Evolutionary conservation across 2,888 invertebrate genomes (phyloP).

Genomic region (Drosophila mercatorum): DNA sequence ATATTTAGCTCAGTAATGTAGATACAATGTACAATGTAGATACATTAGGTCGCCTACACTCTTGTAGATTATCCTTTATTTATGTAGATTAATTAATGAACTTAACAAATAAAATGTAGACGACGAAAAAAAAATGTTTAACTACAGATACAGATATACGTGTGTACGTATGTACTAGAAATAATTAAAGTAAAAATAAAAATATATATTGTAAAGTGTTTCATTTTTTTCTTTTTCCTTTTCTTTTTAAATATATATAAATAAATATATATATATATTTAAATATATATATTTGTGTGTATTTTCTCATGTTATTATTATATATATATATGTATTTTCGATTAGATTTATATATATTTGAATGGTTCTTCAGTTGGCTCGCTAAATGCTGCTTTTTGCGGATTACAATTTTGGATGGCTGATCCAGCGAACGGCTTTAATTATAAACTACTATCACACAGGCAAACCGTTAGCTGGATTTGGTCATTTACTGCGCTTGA

Average conservation of each 20-base stretch:
- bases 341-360: neutral
- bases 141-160: conserved; percentile 55
- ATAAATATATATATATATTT: neutral
- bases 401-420: neutral
- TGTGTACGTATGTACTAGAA: conserved; percentile 45
- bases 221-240: conserved; percentile 5
- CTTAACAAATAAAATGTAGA: conserved; percentile 73
- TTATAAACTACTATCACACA: conserved; percentile 85
- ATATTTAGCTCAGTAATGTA: conserved; percentile 71
- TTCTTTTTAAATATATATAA: conserved; percentile 21
- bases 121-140: conserved; percentile 64
- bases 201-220: conserved; percentile 27
- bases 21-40: conserved; percentile 73
- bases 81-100: conserved; percentile 70
- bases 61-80: conserved; percentile 25
- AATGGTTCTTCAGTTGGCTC: conserved; percentile 42
- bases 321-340: conserved; percentile 1
- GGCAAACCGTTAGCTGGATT: conserved; percentile 80
- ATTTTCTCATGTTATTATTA: conserved; percentile 21
- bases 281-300: conserved; percentile 2
- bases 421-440: conserved; percentile 73
- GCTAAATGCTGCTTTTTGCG: conserved; percentile 43
- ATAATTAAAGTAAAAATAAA: conserved; percentile 66
- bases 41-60: conserved; percentile 53
- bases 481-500: neutral